These are phyloP conservation scores for Labrus mixtus DNA, from an alignment of 2,113 vertebrate genomes.

Conservation along the genomic window DNA sequence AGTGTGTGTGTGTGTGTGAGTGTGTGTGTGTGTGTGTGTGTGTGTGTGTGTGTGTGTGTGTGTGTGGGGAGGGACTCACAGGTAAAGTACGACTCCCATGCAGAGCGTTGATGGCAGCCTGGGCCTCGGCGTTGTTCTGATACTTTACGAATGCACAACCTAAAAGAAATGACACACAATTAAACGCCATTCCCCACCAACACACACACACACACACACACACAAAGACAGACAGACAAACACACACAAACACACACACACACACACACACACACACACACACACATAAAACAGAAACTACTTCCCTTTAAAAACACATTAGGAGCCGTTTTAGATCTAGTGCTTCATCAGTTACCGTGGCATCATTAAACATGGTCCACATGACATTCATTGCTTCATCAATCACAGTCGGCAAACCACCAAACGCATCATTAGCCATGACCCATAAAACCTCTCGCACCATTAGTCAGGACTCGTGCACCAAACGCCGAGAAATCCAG, in stretches of 20 bases:
- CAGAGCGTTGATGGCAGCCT: constrained; percentile 84
- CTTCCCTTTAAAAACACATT: constrained; percentile 78
- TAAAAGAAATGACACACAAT: constrained; percentile 71
- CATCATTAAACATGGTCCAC: constrained; percentile 78
- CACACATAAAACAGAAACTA: constrained; percentile 46
- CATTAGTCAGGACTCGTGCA: constrained; percentile 76
- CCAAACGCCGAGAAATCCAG: constrained; percentile 64
- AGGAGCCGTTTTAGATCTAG: constrained; percentile 65
- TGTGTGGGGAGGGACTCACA: constrained; percentile 62
- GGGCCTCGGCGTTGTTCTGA: constrained; percentile 85
- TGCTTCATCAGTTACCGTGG: constrained; percentile 73
- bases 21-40: constrained; percentile 7
- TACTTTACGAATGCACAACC: constrained; percentile 86
- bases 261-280: no score
- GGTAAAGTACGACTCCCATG: constrained; percentile 85
- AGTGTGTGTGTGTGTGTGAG: constrained; percentile 26
- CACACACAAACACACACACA: no score
- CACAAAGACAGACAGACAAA: constrained; percentile 38
- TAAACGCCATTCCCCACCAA: constrained; percentile 20
- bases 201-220: constrained; percentile 31
- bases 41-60: not conserved
- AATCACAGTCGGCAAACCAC: constrained; percentile 76
- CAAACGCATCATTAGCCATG: constrained; percentile 77
- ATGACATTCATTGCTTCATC: constrained; percentile 79
- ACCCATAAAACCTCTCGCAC: constrained; percentile 79